These are phyloP conservation scores for Gasterosteus nipponicus DNA, from an alignment of 2,113 vertebrate species.

Conservation along the genomic window DNA sequence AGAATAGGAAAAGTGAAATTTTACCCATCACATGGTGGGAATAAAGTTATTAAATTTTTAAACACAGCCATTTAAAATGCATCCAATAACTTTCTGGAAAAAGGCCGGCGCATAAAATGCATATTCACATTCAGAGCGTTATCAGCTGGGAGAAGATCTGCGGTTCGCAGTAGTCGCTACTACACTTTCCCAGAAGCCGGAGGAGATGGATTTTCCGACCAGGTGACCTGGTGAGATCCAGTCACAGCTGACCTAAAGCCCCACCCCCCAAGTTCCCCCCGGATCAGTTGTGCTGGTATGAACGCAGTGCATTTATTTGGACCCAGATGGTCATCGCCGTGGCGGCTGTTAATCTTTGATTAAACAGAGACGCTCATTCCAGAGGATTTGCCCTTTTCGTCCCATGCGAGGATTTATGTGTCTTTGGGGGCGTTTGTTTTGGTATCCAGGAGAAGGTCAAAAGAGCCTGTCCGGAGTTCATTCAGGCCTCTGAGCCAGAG, in stretches of 20 bases:
- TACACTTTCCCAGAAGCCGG: background rate
- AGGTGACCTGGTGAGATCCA: background rate
- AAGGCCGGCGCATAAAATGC: background rate
- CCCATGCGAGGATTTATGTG: conserved; percentile 42
- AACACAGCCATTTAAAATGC: too few relatives aligned
- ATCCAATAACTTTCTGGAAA: background rate
- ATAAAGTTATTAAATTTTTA: too few relatives aligned
- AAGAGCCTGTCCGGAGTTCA: conserved; percentile 33
- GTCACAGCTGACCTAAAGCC: background rate
- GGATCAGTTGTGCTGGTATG: background rate
- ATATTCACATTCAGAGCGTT: background rate
- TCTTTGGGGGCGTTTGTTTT: conserved; percentile 52
- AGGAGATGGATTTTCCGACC: background rate
- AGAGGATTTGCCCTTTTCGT: conserved; percentile 49
- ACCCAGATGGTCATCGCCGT: conserved; percentile 36
- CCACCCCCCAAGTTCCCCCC: background rate
- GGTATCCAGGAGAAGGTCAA: conserved; percentile 47
- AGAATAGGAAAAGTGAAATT: background rate
- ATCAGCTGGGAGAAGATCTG: background rate
- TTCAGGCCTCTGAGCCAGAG: conserved; percentile 25
- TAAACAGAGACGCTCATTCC: conserved; percentile 43
- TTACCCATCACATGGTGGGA: background rate
- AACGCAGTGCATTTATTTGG: background rate
- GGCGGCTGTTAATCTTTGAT: conserved; percentile 57
- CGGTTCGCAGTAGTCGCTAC: too few relatives aligned